phyloP scores from a whole-genome alignment of 2,888 invertebrate genomes.

The Eledone cirrhosa region DNA sequence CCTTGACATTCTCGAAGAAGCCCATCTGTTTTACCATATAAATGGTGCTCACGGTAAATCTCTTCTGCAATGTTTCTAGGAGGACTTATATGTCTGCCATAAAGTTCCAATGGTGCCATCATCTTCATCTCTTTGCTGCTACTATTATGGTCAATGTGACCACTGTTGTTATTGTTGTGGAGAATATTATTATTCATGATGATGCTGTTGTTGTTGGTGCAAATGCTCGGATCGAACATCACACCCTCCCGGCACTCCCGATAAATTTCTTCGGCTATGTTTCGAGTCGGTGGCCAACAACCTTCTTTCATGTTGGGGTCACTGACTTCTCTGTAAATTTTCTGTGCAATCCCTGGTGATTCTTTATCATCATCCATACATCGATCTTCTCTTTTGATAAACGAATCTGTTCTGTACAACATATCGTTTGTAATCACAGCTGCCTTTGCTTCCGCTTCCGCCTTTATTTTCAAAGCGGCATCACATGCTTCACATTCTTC shows the following conservation, averaged over 20 bases:
- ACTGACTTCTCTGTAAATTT: constrained; percentile 14
- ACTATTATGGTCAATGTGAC: neutral
- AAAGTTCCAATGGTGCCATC: neutral
- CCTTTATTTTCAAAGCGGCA: constrained; percentile 11
- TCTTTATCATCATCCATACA: neutral
- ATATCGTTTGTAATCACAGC: neutral
- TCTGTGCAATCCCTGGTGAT: neutral
- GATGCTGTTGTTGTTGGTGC: neutral
- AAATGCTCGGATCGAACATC: neutral
- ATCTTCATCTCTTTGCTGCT: neutral
- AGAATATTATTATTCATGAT: neutral
- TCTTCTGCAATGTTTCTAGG: constrained; percentile 9
- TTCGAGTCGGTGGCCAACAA: neutral
- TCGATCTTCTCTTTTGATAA: neutral
- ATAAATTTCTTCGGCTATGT: constrained; percentile 22
- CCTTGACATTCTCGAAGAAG: neutral
- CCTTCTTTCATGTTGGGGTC: neutral
- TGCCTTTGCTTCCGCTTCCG: neutral
- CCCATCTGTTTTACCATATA: neutral
- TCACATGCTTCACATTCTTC: constrained; percentile 25
- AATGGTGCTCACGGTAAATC: neutral
- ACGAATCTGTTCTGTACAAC: neutral
- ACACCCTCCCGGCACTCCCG: neutral
- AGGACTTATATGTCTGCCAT: neutral
- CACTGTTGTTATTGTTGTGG: neutral